Evolutionary conservation across 2,888 invertebrate species (phyloP), one percentile per base, ranked within the genome.

Genomic region (Oeneis ivallda): DNA sequence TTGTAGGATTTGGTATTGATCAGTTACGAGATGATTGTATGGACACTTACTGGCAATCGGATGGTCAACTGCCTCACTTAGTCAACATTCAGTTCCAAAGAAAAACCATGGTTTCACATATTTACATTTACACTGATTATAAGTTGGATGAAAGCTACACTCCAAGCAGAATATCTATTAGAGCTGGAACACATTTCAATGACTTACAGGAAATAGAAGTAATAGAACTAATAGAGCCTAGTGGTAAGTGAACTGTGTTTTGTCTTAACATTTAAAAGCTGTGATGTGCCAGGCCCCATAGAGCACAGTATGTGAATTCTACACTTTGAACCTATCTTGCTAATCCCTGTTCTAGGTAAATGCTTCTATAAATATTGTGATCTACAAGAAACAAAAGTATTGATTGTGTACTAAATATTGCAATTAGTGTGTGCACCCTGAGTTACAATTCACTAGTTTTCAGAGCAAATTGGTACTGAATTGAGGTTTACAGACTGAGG

Each of bases 41-140:
- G 86, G 99, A 99, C 74, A 98, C 98, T 3, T 99, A 99, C 84
- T 99, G 99, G 99, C 99, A 99, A 84, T 99, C 99, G 0, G 99
- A 99, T 87, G 99, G 99, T 0, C 99, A 99, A 74, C 93, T 99
- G 70, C 99, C 99, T 3, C 99, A 99, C 87, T 92, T 99, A 71
- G 98, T 99, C 0, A 99, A 99, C 81, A 97, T 99, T 71, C 98
- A 99, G 80, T 99, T 99, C 82, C 95, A 97, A 78, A 94, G 96
- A 71, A 99, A 99, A 88, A 99, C 98, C 0, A 97, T 98, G 71
- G 96, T 99, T 10, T 96, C 96, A 58, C 98, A 98, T 86, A 96
- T 99, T 72, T 98, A 97, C 83, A 96, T 99, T 70, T 99, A 98
- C 82, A 97, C 98, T 0, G 99, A 99, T 85, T 99, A 97, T 84